Evolutionary conservation across 1,140 invertebrate species (phyloP).

Genomic region (Medauroidea extradentata): DNA sequence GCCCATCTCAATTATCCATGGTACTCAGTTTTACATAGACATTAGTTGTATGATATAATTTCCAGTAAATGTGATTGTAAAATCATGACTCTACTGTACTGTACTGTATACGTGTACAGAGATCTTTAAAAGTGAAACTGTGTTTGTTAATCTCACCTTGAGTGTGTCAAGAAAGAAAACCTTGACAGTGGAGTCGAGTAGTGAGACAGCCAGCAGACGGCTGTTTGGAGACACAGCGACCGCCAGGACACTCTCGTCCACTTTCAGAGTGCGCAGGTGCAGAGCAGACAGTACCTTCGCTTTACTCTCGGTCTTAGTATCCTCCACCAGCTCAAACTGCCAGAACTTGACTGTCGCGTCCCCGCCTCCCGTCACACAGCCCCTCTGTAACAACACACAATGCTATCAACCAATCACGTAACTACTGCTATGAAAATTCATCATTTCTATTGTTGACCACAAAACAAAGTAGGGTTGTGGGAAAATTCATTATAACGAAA

Average conservation of each 20-base stretch:
- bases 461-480: too few relatives aligned
- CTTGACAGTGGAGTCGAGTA: slow-evolving; percentile 92
- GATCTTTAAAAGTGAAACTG: neutral
- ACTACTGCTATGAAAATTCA: too few relatives aligned
- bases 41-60: too few relatives aligned
- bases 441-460: too few relatives aligned
- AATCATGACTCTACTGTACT: too few relatives aligned
- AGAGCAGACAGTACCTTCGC: slow-evolving; percentile 71
- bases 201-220: slow-evolving; percentile 81
- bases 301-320: slow-evolving; percentile 55
- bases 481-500: too few relatives aligned
- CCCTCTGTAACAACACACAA: slow-evolving; percentile 51
- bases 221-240: slow-evolving; percentile 80
- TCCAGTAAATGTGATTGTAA: too few relatives aligned
- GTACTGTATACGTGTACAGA: too few relatives aligned
- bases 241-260: slow-evolving; percentile 82
- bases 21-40: too few relatives aligned
- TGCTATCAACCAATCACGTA: neutral
- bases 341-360: slow-evolving; percentile 93
- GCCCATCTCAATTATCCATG: too few relatives aligned
- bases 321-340: slow-evolving; percentile 82
- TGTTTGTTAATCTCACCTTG: slow-evolving; percentile 57
- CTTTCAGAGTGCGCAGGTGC: slow-evolving; percentile 74
- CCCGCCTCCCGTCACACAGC: slow-evolving; percentile 78
- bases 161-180: slow-evolving; percentile 92